Conservation (phyloP, 2,113 vertebrate genomes). For the Polyodon spathula region DNA sequence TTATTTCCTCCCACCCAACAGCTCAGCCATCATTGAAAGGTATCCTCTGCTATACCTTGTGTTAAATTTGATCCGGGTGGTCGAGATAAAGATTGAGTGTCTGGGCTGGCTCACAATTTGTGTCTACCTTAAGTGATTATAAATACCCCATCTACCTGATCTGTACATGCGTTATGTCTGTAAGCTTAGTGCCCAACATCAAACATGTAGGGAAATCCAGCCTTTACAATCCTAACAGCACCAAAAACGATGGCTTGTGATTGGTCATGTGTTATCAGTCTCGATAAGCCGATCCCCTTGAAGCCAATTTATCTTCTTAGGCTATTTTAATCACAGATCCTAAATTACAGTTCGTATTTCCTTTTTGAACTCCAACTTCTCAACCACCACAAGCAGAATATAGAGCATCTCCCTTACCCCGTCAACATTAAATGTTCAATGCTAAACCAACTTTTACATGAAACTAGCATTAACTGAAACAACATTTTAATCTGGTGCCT, state of each 20-base stretch:
- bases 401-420: too few relatives aligned
- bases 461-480: not conserved
- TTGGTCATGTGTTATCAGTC: slow-evolving; percentile 20
- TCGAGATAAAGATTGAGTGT: slow-evolving; percentile 23
- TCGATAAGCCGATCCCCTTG: slow-evolving; percentile 21
- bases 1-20: too few relatives aligned
- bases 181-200: not conserved
- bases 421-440: not conserved
- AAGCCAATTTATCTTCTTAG: slow-evolving; percentile 31
- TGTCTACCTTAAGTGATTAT: slow-evolving; percentile 32
- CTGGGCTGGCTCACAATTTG: slow-evolving; percentile 32
- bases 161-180: slow-evolving; percentile 10
- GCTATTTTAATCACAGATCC: slow-evolving; percentile 38
- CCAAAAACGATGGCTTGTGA: slow-evolving; percentile 20
- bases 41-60: too few relatives aligned
- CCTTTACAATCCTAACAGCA: slow-evolving; percentile 11
- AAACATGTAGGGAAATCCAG: slow-evolving; percentile 11
- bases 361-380: too few relatives aligned
- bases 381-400: too few relatives aligned
- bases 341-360: slow-evolving; percentile 16
- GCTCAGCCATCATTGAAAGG: too few relatives aligned
- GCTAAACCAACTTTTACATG: not conserved
- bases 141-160: slow-evolving; percentile 30
- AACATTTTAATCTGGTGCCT: not conserved
- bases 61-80: too few relatives aligned